A percentile compares a stretch with the other conserved stretches of the same genome.
Evolutionary conservation across 1,140 invertebrate species (phyloP).

Genomic region (Parasteatoda tepidariorum): DNA sequence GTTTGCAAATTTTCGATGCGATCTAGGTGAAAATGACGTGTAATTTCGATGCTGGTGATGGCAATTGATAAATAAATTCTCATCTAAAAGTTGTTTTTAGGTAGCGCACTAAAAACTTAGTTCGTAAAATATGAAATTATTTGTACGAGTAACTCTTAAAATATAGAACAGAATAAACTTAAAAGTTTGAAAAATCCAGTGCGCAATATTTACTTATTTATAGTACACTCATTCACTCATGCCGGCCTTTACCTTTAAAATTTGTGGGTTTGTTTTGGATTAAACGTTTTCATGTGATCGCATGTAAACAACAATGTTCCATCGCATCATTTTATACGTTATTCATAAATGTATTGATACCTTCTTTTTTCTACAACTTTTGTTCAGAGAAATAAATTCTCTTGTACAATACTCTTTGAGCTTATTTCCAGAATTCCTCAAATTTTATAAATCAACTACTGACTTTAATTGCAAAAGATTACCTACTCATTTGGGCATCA

Average conservation of each 20-base stretch:
- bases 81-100: too few species aligned
- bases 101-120: too few species aligned
- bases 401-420: constrained; percentile 17
- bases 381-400: constrained; percentile 21
- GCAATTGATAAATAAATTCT: too few species aligned
- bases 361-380: constrained; percentile 10
- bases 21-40: too few species aligned
- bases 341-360: constrained; percentile 29
- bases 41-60: too few species aligned
- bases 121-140: too few species aligned
- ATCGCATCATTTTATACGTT: constrained; percentile 33
- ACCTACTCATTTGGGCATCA: constrained; percentile 30
- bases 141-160: too few species aligned
- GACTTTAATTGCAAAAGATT: constrained; percentile 4
- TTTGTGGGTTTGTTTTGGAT: constrained; percentile 7
- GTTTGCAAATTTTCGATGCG: too few species aligned
- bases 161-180: too few species aligned
- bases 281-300: constrained; percentile 8
- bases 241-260: constrained; percentile 11
- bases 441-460: constrained; percentile 18
- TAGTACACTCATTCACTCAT: too few species aligned
- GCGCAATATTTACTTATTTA: too few species aligned
- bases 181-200: too few species aligned
- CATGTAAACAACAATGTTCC: constrained; percentile 30
- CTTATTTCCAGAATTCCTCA: constrained; percentile 28